Conservation (phyloP, 2,888 invertebrate species). For the Thecocarcelia acutangulata region DNA sequence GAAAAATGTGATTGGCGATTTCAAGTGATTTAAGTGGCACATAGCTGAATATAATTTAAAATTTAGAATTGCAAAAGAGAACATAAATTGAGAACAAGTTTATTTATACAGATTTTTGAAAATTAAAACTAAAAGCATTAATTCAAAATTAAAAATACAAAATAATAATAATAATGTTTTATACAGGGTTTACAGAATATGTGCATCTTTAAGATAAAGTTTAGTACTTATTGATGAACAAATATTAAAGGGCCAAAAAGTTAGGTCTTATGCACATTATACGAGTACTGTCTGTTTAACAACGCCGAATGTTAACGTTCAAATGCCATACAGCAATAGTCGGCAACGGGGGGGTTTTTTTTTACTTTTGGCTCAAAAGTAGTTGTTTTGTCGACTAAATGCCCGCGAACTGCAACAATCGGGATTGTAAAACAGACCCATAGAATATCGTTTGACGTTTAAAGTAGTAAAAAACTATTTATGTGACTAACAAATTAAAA, state of each 20-base stretch:
- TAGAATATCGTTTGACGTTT: slow-evolving; percentile 66
- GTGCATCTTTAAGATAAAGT: slow-evolving; percentile 3
- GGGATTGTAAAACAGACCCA: too few relatives aligned
- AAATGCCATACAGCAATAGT: too few relatives aligned
- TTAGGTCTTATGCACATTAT: background rate
- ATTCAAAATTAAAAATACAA: slow-evolving; percentile 22
- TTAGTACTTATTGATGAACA: slow-evolving; percentile 25
- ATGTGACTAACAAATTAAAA: slow-evolving; percentile 55
- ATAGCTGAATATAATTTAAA: too few relatives aligned
- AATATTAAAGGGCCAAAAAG: slow-evolving; percentile 21
- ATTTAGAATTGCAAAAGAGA: too few relatives aligned
- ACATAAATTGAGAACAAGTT: slow-evolving; percentile 45
- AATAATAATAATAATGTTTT: slow-evolving; percentile 35
- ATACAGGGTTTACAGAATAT: slow-evolving; percentile 24
- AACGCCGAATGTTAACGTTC: too few relatives aligned
- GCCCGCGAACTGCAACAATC: too few relatives aligned
- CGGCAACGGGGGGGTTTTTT: too few relatives aligned
- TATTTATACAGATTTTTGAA: slow-evolving; percentile 49
- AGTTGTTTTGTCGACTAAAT: too few relatives aligned
- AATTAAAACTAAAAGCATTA: slow-evolving; percentile 43
- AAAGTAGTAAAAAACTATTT: slow-evolving; percentile 44
- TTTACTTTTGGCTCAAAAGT: too few relatives aligned
- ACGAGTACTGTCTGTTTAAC: too few relatives aligned
- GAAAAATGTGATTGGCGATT: too few relatives aligned
- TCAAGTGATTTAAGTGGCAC: too few relatives aligned